These are phyloP conservation scores for Caenorhabditis doughertyi DNA, from an alignment of 2,888 invertebrate genomes.

Conservation along the genomic window DNA sequence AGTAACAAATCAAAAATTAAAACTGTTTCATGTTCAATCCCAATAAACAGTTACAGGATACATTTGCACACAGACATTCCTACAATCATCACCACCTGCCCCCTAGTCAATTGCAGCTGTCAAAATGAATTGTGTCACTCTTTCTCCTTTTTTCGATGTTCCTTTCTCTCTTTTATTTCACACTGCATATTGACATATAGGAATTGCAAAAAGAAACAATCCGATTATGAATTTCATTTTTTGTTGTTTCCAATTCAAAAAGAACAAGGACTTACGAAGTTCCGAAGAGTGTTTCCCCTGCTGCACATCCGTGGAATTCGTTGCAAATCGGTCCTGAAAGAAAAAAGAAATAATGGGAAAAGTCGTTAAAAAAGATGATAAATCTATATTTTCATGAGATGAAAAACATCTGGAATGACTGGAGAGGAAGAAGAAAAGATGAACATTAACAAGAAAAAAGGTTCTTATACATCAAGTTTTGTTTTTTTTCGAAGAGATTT, in stretches of 20 bases:
- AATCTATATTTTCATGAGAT: slow-evolving; percentile 36
- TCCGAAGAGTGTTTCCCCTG: slow-evolving; percentile 69
- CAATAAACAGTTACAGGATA: neutral
- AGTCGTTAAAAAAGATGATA: slow-evolving; percentile 22
- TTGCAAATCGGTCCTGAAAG: slow-evolving; percentile 76
- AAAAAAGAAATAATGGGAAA: slow-evolving; percentile 12
- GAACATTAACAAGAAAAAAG: neutral
- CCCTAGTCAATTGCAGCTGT: slow-evolving; percentile 51
- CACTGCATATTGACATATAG: neutral
- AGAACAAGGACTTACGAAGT: slow-evolving; percentile 69
- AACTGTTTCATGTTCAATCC: slow-evolving; percentile 17
- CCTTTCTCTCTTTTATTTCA: neutral
- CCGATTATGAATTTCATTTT: slow-evolving; percentile 23
- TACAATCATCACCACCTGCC: slow-evolving; percentile 24
- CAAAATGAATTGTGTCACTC: slow-evolving; percentile 55
- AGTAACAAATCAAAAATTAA: neutral
- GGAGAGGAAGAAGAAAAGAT: neutral
- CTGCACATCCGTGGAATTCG: slow-evolving; percentile 76
- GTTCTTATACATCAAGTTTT: slow-evolving; percentile 19
- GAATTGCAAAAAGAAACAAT: slow-evolving; percentile 2
- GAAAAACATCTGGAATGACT: slow-evolving; percentile 39
- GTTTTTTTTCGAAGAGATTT: slow-evolving; percentile 3
- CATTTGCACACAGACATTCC: neutral
- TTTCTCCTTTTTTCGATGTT: slow-evolving; percentile 16
- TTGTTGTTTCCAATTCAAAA: neutral